Evolutionary conservation across 1,140 invertebrate species (phyloP), one percentile per base, ranked within the genome.

Genomic region (Orussus abietinus): DNA sequence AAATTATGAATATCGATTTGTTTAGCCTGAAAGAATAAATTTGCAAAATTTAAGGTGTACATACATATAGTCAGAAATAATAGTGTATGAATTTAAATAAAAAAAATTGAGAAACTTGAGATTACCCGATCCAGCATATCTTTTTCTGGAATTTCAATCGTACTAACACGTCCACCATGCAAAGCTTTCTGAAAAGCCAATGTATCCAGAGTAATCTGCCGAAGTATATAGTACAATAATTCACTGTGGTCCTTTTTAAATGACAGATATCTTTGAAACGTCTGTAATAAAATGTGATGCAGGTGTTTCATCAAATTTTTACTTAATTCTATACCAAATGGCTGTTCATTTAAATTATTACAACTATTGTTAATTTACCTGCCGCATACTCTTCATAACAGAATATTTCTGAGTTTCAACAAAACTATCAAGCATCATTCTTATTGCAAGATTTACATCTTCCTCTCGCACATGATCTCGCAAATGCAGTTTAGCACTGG

Each of bases 351-450:
- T 15, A 34, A 34, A 34, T 5, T 13, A 18, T 4, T 34, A 18
- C 5, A 35, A 38, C 4, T 26, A 28, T 9, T 25, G n/a, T 25
- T n/a, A 30, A 59, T 57, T 64, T 72, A 93, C 90, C 75, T 88
- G 86, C 75, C 83, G 81, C 95, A 99, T 99, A 19, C 83, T 81
- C 60, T 91, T 87, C 90, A 96, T 98, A 9, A 99, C 90, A 52
- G 90, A 93, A 75, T 92, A 97, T 66, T 99, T 99, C 69, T 99
- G 97, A 5, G 96, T 98, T 53, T 93, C 91, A 20, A 99, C 90
- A 70, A 99, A 99, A 58, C 92, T 96, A 66, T 99, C 95, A 14
- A 99, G 77, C 84, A 95, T 91, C 74, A 98, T 93, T 47, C 91
- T 78, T 33, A 98, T 96, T 9, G 96, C 93, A 80, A 96, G 86